Conservation (phyloP, 2,888 invertebrate species). For the Myopa testacea region DNA sequence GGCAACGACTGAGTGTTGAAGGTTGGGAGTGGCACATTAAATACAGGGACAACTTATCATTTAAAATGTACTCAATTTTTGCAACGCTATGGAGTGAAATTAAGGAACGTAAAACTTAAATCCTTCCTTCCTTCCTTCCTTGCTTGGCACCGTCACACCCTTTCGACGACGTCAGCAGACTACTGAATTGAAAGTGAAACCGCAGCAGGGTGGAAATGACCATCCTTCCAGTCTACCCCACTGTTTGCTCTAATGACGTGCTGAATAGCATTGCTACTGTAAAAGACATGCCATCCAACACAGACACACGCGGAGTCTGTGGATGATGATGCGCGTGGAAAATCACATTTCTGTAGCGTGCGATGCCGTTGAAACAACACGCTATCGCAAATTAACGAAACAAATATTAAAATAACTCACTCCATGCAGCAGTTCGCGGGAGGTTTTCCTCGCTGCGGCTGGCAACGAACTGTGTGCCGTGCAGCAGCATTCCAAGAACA, state of each 20-base stretch:
- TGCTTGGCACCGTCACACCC: conserved; percentile 22
- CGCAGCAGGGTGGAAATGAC: conserved; percentile 25
- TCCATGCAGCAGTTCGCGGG: conserved; percentile 15
- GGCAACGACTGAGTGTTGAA: not conserved
- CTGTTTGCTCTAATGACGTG: not conserved
- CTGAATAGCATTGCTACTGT: conserved; percentile 9
- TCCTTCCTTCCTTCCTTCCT: too few relatives aligned
- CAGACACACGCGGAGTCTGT: not conserved
- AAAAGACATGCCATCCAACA: not conserved
- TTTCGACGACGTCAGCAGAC: conserved; percentile 3
- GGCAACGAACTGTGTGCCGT: conserved; percentile 22
- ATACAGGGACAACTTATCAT: not conserved
- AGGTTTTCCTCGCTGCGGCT: not conserved
- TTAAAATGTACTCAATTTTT: not conserved
- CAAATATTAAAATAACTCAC: conserved; percentile 11
- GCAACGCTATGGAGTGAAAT: too few relatives aligned
- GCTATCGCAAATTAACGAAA: conserved; percentile 20
- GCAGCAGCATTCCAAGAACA: conserved; percentile 22
- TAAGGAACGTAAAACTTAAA: too few relatives aligned
- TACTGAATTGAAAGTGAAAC: conserved; percentile 29
- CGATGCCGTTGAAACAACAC: conserved; percentile 2
- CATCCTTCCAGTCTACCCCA: not conserved
- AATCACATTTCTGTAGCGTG: not conserved
- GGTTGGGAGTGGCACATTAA: conserved; percentile 23
- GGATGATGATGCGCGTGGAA: not conserved